Conservation (phyloP, 1,140 invertebrate species). For the Pollicipes pollicipes region DNA sequence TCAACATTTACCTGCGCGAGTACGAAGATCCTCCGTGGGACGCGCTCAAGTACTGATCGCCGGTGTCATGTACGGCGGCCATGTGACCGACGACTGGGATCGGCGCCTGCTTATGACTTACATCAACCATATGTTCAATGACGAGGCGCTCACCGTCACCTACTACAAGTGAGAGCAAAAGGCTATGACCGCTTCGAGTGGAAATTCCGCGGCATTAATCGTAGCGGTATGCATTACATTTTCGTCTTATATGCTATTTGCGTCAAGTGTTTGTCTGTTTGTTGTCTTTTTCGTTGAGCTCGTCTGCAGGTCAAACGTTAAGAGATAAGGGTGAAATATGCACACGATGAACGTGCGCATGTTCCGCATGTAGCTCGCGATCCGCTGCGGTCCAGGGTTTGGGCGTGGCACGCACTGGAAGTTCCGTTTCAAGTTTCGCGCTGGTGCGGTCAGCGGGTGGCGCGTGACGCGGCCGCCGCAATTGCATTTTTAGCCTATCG, state of each 20-base stretch:
- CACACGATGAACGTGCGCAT: constrained; percentile 34
- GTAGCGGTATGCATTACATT: constrained; percentile 24
- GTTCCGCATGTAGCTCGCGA: too few relatives aligned
- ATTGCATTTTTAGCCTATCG: too few relatives aligned
- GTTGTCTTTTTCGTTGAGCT: too few relatives aligned
- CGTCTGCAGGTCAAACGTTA: too few relatives aligned
- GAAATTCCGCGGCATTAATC: not conserved
- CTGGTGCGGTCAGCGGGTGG: too few relatives aligned
- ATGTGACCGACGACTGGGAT: constrained; percentile 78
- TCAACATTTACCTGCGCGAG: not conserved
- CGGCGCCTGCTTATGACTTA: constrained; percentile 65
- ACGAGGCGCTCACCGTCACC: constrained; percentile 26
- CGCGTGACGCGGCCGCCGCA: too few relatives aligned
- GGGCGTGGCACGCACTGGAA: too few relatives aligned
- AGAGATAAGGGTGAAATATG: too few relatives aligned
- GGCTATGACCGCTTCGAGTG: too few relatives aligned
- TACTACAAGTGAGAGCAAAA: not conserved
- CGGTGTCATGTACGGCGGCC: constrained; percentile 56
- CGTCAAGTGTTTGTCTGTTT: too few relatives aligned
- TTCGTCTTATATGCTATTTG: constrained; percentile 31
- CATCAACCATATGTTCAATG: constrained; percentile 57
- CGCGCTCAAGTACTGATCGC: constrained; percentile 35
- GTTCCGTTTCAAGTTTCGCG: too few relatives aligned
- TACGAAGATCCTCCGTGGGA: constrained; percentile 23
- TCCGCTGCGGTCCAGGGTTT: too few relatives aligned